Conservation (phyloP, 2,113 vertebrate genomes). For the Camelus dromedarius region DNA sequence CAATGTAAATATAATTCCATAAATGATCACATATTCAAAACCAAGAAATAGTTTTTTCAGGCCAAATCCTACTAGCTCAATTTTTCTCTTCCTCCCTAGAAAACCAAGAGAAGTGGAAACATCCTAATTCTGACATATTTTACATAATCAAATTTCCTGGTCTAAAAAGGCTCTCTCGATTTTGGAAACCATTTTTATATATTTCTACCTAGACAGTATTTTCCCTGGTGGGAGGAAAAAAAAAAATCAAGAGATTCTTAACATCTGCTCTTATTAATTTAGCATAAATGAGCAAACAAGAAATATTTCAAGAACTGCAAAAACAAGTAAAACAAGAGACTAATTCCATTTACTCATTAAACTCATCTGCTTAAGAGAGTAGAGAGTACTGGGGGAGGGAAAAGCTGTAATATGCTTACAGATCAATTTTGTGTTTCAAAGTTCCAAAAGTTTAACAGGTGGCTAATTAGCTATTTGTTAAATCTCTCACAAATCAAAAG, state of each 20-base stretch:
- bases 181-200: conserved; percentile 38
- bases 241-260: not conserved
- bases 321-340: conserved; percentile 38
- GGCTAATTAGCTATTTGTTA: conserved; percentile 36
- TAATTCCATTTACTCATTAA: conserved; percentile 70
- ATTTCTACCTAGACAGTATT: conserved; percentile 33
- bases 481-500: conserved; percentile 65
- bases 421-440: conserved; percentile 66
- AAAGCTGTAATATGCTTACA: conserved; percentile 39
- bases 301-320: conserved; percentile 29
- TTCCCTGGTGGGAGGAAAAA: not conserved
- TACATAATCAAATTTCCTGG: conserved; percentile 27
- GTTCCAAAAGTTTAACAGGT: conserved; percentile 47
- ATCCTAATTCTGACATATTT: conserved; percentile 35
- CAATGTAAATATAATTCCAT: conserved; percentile 50
- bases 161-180: conserved; percentile 17
- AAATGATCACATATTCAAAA: conserved; percentile 4
- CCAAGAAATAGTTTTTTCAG: conserved; percentile 49
- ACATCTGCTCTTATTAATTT: conserved; percentile 62
- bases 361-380: conserved; percentile 44
- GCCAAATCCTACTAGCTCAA: not conserved
- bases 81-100: conserved; percentile 60
- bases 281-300: conserved; percentile 52
- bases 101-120: conserved; percentile 20
- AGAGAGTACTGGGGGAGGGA: not conserved